phyloP scores from a whole-genome alignment of 2,888 invertebrate species.

The Amphiduros pacificus region DNA sequence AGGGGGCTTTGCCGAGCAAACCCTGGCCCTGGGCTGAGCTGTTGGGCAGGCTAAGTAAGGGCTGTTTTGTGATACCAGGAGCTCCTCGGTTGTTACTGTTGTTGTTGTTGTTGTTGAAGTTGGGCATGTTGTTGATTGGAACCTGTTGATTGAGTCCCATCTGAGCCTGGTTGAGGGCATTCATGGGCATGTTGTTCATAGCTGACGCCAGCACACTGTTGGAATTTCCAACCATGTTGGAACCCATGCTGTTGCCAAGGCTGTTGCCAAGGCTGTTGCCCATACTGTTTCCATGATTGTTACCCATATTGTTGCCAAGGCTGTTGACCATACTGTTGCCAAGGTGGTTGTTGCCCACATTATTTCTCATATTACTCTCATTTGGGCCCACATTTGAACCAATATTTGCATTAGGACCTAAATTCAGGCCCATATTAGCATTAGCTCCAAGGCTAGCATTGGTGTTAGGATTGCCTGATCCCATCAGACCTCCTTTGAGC shows the following conservation, averaged over 20 bases:
- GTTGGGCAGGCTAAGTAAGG: background rate
- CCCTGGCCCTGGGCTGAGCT: background rate
- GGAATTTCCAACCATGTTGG: background rate
- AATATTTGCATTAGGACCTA: no score
- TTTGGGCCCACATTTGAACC: no score
- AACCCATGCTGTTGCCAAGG: background rate
- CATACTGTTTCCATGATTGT: background rate
- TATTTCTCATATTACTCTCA: no score
- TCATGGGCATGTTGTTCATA: no score
- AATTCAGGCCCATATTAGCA: background rate
- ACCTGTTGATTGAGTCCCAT: background rate
- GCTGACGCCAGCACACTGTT: constrained; percentile 7
- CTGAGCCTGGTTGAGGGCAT: background rate
- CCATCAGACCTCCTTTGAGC: constrained; percentile 8
- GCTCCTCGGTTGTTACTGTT: no score
- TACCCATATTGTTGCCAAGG: background rate
- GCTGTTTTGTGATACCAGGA: background rate
- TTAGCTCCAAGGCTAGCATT: background rate
- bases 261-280: background rate
- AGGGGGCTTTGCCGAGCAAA: background rate
- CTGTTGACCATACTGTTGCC: no score
- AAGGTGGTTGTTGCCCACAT: no score
- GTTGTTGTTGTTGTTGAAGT: no score
- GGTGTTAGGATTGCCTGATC: background rate
- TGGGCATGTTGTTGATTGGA: no score